Conservation (phyloP, 2,888 invertebrate species). For the Eilema sororculum region DNA sequence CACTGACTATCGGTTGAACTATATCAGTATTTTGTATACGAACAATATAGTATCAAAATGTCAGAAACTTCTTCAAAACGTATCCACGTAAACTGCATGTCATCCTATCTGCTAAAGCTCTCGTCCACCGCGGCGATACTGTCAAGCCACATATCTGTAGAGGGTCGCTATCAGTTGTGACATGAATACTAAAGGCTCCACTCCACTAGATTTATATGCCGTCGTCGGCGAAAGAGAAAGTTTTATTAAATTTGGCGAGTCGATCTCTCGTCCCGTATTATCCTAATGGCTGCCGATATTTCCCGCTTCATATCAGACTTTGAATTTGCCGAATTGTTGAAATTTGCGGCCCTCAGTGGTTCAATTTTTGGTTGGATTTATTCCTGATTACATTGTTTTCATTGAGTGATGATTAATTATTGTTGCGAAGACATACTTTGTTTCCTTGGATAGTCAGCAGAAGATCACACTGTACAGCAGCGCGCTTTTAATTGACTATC, state of each 20-base stretch:
- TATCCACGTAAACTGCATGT: background rate
- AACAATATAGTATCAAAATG: too few relatives aligned
- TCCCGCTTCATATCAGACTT: conserved; percentile 9
- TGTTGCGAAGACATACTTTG: background rate
- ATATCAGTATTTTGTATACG: too few relatives aligned
- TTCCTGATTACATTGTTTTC: conserved; percentile 4
- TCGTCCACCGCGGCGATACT: background rate
- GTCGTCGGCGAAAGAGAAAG: conserved; percentile 36
- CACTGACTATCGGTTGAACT: too few relatives aligned
- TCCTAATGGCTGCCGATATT: conserved; percentile 50
- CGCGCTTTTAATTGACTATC: too few relatives aligned
- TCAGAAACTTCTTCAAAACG: background rate
- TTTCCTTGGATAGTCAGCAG: background rate
- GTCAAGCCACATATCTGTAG: background rate
- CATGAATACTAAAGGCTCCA: conserved; percentile 40
- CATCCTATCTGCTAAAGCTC: background rate
- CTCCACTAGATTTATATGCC: conserved; percentile 45
- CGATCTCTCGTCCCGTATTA: conserved; percentile 44
- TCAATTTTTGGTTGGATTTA: conserved; percentile 13
- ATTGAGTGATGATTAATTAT: conserved; percentile 5
- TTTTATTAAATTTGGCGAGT: conserved; percentile 51
- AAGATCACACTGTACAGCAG: too few relatives aligned
- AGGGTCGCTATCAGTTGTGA: conserved; percentile 24
- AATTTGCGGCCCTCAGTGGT: conserved; percentile 10
- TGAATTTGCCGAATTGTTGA: conserved; percentile 12